These are phyloP conservation scores for Pseudochirops cupreus DNA, from an alignment of 2,797 vertebrate species.

Conservation along the genomic window DNA sequence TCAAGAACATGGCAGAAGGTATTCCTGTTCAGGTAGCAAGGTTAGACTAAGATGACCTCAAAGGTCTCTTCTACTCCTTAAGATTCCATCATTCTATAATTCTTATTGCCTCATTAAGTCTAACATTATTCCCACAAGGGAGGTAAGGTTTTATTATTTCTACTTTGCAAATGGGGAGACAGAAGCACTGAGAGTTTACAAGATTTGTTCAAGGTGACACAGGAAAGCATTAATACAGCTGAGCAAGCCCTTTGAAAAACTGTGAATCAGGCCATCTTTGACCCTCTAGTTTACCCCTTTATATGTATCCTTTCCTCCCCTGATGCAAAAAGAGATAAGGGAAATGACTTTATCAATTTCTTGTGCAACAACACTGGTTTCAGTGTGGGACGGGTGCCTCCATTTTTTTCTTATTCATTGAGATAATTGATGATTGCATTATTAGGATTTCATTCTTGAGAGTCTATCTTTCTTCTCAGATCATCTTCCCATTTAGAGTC, in stretches of 20 bases:
- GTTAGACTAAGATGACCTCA: background rate
- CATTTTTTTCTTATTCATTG: background rate
- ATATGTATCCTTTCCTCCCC: background rate
- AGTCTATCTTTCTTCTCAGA: background rate
- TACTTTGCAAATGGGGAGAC: background rate
- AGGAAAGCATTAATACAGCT: background rate
- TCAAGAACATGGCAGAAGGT: background rate
- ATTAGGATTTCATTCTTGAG: background rate
- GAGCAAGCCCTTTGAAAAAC: background rate
- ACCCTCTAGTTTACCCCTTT: background rate
- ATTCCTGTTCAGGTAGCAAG: background rate
- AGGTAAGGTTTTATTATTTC: background rate
- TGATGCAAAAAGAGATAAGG: background rate
- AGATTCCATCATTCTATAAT: background rate
- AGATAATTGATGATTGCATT: background rate
- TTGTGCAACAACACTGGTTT: background rate
- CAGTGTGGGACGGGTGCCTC: background rate
- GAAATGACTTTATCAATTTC: background rate
- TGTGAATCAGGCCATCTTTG: background rate
- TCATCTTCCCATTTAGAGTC: background rate
- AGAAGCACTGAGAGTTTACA: background rate
- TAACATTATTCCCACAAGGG: background rate
- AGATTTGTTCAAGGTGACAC: conserved; percentile 1
- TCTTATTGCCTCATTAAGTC: background rate
- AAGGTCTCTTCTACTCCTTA: background rate